Conservation (phyloP, 2,113 vertebrate genomes). For the Serinus canaria region DNA sequence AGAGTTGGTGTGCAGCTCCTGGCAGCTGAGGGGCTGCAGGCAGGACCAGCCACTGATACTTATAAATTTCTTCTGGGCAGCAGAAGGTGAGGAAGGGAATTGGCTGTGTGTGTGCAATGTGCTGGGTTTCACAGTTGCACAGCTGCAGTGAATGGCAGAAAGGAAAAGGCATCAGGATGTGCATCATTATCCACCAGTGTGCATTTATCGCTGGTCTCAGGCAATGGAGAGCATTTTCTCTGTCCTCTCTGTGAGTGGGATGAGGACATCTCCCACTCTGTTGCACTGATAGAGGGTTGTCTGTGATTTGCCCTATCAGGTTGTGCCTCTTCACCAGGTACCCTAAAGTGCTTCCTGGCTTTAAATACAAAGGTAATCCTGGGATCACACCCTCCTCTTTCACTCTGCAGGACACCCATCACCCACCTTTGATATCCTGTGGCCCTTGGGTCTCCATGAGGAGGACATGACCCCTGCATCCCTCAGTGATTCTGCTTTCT, state of each 20-base stretch:
- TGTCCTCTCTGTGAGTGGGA: neutral
- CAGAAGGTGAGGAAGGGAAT: neutral
- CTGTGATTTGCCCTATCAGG: neutral
- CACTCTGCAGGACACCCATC: neutral
- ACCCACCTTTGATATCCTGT: neutral
- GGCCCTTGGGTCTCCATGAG: fast-evolving
- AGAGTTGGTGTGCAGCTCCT: neutral
- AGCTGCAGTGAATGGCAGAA: fast-evolving
- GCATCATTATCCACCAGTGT: neutral
- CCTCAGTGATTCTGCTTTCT: neutral
- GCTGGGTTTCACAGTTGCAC: neutral
- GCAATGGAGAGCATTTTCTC: neutral
- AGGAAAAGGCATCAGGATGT: neutral
- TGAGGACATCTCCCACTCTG: fast-evolving
- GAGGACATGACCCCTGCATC: neutral
- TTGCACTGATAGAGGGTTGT: neutral
- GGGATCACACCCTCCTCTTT: neutral
- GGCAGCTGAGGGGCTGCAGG: neutral
- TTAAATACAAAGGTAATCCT: neutral
- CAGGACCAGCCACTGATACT: neutral
- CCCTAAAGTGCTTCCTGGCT: neutral
- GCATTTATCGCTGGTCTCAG: neutral
- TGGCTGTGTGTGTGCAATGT: neutral
- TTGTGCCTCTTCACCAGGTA: neutral
- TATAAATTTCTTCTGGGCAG: neutral